phyloP scores from a whole-genome alignment of 2,888 invertebrate genomes.

The Aphodius sticticus region DNA sequence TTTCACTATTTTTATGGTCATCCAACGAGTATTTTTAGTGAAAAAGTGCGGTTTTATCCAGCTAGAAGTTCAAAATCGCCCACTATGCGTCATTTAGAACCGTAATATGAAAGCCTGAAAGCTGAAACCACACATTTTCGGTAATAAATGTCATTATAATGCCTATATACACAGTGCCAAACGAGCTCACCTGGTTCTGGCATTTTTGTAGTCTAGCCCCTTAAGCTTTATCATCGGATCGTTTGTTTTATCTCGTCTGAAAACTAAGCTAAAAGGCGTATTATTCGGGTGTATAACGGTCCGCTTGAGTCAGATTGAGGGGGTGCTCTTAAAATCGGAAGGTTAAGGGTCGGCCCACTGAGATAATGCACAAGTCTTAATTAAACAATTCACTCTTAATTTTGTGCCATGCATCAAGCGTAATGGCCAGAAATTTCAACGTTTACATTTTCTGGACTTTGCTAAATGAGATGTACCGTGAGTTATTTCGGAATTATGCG shows the following conservation, averaged over 20 bases:
- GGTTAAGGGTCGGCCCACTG: not conserved
- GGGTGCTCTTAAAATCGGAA: not conserved
- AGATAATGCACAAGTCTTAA: constrained; percentile 4
- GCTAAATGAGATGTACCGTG: not conserved
- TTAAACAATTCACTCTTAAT: constrained; percentile 4
- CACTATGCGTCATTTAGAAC: too few species aligned
- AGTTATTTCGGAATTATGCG: not conserved
- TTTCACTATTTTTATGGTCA: too few species aligned
- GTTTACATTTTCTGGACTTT: constrained; percentile 4
- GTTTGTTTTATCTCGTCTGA: not conserved
- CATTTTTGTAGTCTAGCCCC: not conserved
- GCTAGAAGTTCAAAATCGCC: too few species aligned
- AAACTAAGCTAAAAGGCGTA: not conserved
- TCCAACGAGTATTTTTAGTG: too few species aligned
- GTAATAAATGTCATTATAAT: too few species aligned
- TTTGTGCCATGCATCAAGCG: not conserved
- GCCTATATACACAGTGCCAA: too few species aligned
- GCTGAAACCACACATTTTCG: constrained; percentile 13
- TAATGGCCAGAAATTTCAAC: not conserved
- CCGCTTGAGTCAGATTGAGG: not conserved
- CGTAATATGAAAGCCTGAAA: too few species aligned
- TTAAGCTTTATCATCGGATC: not conserved
- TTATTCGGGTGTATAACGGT: not conserved
- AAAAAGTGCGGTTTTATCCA: too few species aligned
- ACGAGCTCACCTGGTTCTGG: not conserved